A percentile compares a stretch with the other conserved stretches of the same genome.
phyloP scores from a whole-genome alignment of 2,113 vertebrate genomes.

The Centropristis striata region DNA sequence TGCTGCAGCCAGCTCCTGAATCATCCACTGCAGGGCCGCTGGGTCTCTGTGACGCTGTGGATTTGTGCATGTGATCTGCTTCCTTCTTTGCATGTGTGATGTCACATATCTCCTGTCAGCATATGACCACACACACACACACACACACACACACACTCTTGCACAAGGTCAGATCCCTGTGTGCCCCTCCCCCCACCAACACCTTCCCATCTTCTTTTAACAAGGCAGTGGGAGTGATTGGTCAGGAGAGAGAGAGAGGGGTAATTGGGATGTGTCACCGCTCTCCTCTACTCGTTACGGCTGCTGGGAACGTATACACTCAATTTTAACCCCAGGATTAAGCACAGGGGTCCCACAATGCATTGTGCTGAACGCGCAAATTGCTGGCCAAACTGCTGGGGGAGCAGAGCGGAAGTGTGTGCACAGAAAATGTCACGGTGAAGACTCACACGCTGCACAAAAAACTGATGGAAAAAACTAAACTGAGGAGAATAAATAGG shows the following conservation, averaged over 20 bases:
- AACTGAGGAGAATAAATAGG: too few relatives aligned
- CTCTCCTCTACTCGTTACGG: conserved; percentile 49
- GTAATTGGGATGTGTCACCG: conserved; percentile 67
- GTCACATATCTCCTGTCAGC: conserved; percentile 42
- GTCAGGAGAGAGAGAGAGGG: conserved; percentile 29
- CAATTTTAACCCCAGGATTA: conserved; percentile 66
- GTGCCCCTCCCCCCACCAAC: conserved; percentile 6
- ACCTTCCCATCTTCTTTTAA: conserved; percentile 44
- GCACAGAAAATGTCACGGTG: conserved; percentile 33
- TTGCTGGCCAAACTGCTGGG: conserved; percentile 24
- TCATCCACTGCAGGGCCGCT: conserved; percentile 62
- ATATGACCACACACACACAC: conserved; percentile 8
- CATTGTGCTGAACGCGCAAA: conserved; percentile 66
- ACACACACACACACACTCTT: conserved; percentile 7
- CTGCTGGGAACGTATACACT: conserved; percentile 44
- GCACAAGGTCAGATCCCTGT: conserved; percentile 60
- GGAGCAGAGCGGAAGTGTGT: conserved; percentile 20
- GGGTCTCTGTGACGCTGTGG: conserved; percentile 27
- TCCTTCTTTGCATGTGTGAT: conserved; percentile 63
- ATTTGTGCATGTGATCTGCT: conserved; percentile 30
- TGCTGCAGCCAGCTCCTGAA: conserved; percentile 62
- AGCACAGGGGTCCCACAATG: conserved; percentile 58
- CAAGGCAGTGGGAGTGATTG: conserved; percentile 58
- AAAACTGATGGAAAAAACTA: background rate
- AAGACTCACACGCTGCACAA: conserved; percentile 6